Evolutionary conservation across 2,888 invertebrate species (phyloP).

Genomic region (Torymus aiolomorphi): DNA sequence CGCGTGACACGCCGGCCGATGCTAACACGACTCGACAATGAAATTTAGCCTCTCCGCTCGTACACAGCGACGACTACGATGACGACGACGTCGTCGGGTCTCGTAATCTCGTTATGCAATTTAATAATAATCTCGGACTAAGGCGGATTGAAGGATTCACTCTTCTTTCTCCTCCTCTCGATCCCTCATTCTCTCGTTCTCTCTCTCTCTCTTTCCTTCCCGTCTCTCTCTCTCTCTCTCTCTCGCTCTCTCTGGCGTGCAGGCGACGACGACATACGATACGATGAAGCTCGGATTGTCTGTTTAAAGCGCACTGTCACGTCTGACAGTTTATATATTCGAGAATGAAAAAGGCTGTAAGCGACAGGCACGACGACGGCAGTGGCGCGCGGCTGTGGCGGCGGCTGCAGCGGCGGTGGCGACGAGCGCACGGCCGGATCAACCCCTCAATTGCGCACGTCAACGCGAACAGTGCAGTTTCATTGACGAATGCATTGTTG

Average conservation of each 20-base stretch:
- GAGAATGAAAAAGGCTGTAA: conserved; percentile 54
- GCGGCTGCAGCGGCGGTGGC: not conserved
- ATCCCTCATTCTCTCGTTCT: not conserved
- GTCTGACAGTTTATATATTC: conserved; percentile 56
- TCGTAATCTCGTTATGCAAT: conserved; percentile 51
- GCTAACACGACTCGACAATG: conserved; percentile 45
- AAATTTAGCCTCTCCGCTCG: conserved; percentile 22
- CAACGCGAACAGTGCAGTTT: conserved; percentile 55
- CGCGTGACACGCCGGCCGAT: not conserved
- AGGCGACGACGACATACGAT: conserved; percentile 33
- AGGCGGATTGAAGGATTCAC: conserved; percentile 35
- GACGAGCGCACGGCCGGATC: conserved; percentile 27
- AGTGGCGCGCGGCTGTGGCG: not conserved
- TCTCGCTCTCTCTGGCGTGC: not conserved
- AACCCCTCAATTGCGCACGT: conserved; percentile 57
- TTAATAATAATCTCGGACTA: conserved; percentile 48
- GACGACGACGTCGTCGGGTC: conserved; percentile 2
- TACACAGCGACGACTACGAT: not conserved
- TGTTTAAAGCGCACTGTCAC: conserved; percentile 55
- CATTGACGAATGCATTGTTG: conserved; percentile 55
- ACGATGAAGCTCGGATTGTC: conserved; percentile 39
- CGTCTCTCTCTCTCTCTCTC: not conserved
- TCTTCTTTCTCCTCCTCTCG: not conserved
- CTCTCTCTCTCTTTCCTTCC: not conserved
- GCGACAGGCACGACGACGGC: conserved; percentile 40